Evolutionary conservation across 2,888 invertebrate species (phyloP).

Genomic region (Onthophagus sagittarius): DNA sequence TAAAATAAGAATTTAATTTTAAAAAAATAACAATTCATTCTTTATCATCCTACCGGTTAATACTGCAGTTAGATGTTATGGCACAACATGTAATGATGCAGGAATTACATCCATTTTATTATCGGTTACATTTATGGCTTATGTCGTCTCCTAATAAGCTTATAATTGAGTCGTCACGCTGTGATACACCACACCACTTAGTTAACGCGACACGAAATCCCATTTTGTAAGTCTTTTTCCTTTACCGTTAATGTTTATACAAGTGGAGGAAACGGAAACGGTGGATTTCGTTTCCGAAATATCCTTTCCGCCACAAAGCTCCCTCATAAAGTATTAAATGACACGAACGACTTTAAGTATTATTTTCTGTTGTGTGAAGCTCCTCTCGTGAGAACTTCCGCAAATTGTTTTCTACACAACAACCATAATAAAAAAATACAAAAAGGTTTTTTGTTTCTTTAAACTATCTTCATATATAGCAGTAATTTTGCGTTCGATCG

Average conservation of each 20-base stretch:
- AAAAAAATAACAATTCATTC: too few species aligned
- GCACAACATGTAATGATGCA: too few species aligned
- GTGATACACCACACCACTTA: not conserved
- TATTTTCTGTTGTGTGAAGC: not conserved
- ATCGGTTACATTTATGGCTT: not conserved
- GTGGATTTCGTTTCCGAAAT: not conserved
- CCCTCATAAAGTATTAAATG: not conserved
- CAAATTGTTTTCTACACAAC: not conserved
- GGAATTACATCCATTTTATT: not conserved
- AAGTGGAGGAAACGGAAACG: not conserved
- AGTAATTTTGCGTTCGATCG: not conserved
- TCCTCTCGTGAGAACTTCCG: not conserved
- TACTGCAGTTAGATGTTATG: too few species aligned
- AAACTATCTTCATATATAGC: not conserved
- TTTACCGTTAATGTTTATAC: not conserved
- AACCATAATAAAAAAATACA: not conserved
- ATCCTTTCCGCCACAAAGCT: not conserved
- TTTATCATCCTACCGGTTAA: too few species aligned
- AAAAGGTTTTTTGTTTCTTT: not conserved
- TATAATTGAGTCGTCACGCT: not conserved
- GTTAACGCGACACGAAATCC: not conserved
- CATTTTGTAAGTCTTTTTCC: not conserved
- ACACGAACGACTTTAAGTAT: not conserved
- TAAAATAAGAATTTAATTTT: not conserved
- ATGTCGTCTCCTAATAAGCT: not conserved